These are phyloP conservation scores for Poecilia picta DNA, from an alignment of 2,797 vertebrate species.

Conservation along the genomic window DNA sequence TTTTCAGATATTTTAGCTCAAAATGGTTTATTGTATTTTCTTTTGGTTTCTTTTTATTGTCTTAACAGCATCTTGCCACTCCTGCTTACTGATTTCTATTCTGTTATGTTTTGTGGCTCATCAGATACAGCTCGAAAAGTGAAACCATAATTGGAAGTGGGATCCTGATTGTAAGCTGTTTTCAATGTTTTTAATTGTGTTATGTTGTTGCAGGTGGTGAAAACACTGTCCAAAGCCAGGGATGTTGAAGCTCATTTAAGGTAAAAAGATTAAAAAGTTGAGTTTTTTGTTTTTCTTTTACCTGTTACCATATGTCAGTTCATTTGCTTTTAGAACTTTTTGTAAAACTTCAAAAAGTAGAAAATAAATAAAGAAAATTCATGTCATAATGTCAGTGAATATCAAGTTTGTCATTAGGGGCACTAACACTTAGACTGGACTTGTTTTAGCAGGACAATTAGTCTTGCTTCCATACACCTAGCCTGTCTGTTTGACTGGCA, in stretches of 20 bases:
- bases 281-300: background rate
- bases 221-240: slow-evolving; percentile 85
- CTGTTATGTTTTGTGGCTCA: slow-evolving; percentile 12
- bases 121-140: slow-evolving; percentile 90
- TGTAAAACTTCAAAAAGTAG: background rate
- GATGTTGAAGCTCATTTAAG: slow-evolving; percentile 82
- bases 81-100: background rate
- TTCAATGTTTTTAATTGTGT: slow-evolving; percentile 17
- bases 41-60: background rate
- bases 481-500: background rate
- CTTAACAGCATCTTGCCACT: background rate
- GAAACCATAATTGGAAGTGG: slow-evolving; percentile 87
- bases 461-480: background rate
- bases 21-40: too few species aligned
- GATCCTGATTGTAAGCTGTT: slow-evolving; percentile 84
- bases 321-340: background rate
- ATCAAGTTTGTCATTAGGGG: background rate
- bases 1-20: too few species aligned
- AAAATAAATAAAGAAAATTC: background rate
- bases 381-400: background rate
- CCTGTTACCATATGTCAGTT: background rate
- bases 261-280: slow-evolving; percentile 69
- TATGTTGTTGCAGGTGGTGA: slow-evolving; percentile 83
- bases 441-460: background rate
- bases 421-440: background rate